Evolutionary conservation across 1,140 invertebrate genomes (phyloP).

Genomic region (Drosophila melanogaster): DNA sequence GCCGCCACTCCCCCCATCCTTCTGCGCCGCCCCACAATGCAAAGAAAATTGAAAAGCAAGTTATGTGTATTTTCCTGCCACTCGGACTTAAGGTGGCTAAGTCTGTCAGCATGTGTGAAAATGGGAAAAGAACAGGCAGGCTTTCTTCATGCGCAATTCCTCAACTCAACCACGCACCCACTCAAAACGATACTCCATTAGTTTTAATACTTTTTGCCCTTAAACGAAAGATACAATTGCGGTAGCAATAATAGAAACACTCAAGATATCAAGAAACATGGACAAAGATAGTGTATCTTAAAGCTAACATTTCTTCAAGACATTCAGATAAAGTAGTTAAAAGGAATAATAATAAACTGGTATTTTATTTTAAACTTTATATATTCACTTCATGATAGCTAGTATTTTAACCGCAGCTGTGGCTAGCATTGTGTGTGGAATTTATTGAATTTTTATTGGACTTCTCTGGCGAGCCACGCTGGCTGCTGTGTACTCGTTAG

Average conservation of each 20-base stretch:
- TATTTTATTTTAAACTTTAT: too few relatives aligned
- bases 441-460: constrained; percentile 84
- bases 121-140: not conserved
- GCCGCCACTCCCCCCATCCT: not conserved
- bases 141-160: constrained; percentile 42
- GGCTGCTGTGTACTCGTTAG: constrained; percentile 76
- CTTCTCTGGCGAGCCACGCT: constrained; percentile 61
- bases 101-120: constrained; percentile 13
- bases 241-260: not conserved
- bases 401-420: constrained; percentile 15
- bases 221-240: constrained; percentile 3
- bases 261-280: not conserved
- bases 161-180: constrained; percentile 11
- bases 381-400: not conserved
- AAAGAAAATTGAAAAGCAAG: constrained; percentile 56
- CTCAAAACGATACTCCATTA: constrained; percentile 25
- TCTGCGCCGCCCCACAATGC: constrained; percentile 12
- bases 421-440: constrained; percentile 65
- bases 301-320: too few relatives aligned
- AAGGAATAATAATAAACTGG: too few relatives aligned
- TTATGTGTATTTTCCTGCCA: constrained; percentile 29
- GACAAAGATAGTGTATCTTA: not conserved
- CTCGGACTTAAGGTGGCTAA: constrained; percentile 8
- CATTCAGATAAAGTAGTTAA: too few relatives aligned
- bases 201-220: constrained; percentile 8